Conservation (phyloP, 2,113 vertebrate genomes). For the Peucedramus taeniatus region DNA sequence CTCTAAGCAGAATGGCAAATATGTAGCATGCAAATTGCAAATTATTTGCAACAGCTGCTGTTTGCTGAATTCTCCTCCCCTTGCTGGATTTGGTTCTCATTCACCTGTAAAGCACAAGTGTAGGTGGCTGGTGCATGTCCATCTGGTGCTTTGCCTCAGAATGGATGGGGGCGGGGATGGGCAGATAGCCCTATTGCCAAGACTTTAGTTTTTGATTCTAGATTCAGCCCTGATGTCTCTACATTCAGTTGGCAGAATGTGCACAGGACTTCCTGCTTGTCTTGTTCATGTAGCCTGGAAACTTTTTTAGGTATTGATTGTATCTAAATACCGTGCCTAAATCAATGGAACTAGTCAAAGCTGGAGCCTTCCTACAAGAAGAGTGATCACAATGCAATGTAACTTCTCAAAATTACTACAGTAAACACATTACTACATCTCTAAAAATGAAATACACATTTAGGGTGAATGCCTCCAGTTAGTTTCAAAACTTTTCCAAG, state of each 20-base stretch:
- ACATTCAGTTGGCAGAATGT: background rate
- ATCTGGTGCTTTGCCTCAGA: background rate
- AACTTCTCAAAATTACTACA: background rate
- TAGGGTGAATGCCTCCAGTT: background rate
- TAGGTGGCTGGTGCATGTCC: background rate
- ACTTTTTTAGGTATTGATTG: background rate
- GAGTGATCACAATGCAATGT: background rate
- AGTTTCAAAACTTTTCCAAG: constrained; percentile 40
- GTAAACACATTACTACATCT: background rate
- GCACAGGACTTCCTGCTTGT: background rate
- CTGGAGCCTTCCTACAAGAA: background rate
- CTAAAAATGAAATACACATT: constrained; percentile 29
- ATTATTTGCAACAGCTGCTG: background rate
- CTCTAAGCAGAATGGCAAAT: background rate
- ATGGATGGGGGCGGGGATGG: background rate
- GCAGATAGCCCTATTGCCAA: background rate
- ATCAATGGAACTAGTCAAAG: background rate
- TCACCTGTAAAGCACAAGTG: background rate
- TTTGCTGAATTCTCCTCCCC: background rate
- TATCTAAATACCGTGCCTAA: background rate
- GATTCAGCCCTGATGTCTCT: background rate
- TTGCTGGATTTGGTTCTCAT: accelerated
- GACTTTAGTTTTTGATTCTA: background rate
- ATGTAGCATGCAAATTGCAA: background rate
- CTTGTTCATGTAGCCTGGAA: background rate